Base-by-base conservation (phyloP, 2,888 invertebrate genomes). In the Julus scandinavius region DNA sequence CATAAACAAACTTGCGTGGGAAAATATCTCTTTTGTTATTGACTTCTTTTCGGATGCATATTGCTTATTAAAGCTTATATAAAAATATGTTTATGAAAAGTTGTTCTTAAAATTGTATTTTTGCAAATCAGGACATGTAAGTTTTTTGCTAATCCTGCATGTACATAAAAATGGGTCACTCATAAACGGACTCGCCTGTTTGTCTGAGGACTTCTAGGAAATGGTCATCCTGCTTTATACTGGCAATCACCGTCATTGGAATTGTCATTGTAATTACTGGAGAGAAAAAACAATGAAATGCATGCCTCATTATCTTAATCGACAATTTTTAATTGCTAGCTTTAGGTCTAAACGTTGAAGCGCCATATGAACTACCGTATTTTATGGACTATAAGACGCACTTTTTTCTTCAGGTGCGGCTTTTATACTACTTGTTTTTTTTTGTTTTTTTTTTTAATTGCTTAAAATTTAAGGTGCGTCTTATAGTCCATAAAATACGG, bases 181-280 rank as follows among this genome's bases (percentile, higher is more conserved):
- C 54, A 54, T 13, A 54, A 54, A 54, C 54, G 20, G 20, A 63
- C 63, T 86, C 29, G 85, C 90, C 86, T 13, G 87, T 41, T 80
- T 89, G 87, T 85, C 91, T 91, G 29, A 92, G 90, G n/a, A 89
- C 90, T n/a, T 90, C 90, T 17, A 92, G n/a, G 6, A 92, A 89
- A 86, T 91, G 91, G 49, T 92, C 91, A 90, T 92, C 92, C 54
- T 91, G 91, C 89, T 91, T 92, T 20, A 91, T 90, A 89, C 92
- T 91, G 7, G 92, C 89, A 5, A 92, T 89, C 72, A 92, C 90
- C 85, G 89, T 90, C 11, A 89, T 89, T 20, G 92, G 92, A 38
- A 91, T 90, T n/a, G 92, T 89, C 88, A 92, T 91, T 58, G 89
- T 89, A 5, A 92, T 83, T 38, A 92, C 92, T 92, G 90, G 84